These are phyloP conservation scores for Cryptotis parvus DNA, from an alignment of 2,113 vertebrate species.

Conservation along the genomic window DNA sequence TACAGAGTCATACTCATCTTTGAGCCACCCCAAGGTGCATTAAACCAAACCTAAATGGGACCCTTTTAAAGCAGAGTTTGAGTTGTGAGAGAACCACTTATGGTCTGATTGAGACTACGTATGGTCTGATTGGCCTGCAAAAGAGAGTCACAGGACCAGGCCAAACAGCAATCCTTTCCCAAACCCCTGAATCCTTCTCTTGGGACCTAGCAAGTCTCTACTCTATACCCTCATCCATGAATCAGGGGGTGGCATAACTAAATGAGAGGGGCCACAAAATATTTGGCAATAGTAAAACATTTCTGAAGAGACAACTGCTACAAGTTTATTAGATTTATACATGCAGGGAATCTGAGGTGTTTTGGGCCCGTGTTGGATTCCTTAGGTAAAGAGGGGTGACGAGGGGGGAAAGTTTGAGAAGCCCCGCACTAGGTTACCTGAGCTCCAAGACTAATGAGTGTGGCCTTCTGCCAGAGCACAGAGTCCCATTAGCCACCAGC, in stretches of 20 bases:
- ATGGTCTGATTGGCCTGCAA: background rate
- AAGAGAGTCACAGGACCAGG: background rate
- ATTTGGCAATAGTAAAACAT: too few species aligned
- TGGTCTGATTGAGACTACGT: background rate
- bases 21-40: background rate
- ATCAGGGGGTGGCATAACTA: too few species aligned
- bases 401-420: too few species aligned
- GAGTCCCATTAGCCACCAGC: background rate
- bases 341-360: too few species aligned
- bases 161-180: background rate
- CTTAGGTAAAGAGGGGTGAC: too few species aligned
- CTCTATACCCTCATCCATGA: too few species aligned
- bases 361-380: too few species aligned
- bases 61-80: background rate
- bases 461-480: background rate
- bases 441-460: background rate
- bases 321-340: too few species aligned
- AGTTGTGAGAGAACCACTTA: too few species aligned
- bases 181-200: background rate
- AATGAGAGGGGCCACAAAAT: too few species aligned
- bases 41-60: background rate
- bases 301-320: too few species aligned
- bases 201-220: background rate
- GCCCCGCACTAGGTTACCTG: too few species aligned
- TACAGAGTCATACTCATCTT: background rate